Evolutionary conservation across 1,140 invertebrate genomes (phyloP).

Genomic region (Procambarus virginalis): DNA sequence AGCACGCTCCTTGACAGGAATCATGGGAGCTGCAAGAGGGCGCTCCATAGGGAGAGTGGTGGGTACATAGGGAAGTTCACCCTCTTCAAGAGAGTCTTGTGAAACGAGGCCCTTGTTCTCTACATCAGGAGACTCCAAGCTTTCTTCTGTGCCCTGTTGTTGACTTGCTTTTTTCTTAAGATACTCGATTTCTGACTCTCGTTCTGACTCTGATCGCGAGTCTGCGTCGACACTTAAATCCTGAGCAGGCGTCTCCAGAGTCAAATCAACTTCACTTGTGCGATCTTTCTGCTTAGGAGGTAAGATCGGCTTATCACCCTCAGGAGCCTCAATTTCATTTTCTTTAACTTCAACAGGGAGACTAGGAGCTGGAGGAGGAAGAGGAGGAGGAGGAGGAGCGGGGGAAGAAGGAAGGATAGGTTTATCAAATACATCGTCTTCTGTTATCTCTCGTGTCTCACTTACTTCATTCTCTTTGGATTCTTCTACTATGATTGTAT

Average conservation of each 20-base stretch:
- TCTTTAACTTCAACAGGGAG: constrained; percentile 10
- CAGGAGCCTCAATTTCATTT: constrained; percentile 7
- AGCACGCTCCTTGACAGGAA: constrained; percentile 85
- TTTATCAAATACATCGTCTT: constrained; percentile 60
- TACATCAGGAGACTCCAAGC: constrained; percentile 63
- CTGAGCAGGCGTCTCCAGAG: constrained; percentile 2
- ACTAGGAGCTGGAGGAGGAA: background rate
- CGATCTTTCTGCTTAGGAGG: constrained; percentile 59
- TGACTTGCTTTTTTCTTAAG: constrained; percentile 74
- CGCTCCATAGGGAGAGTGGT: constrained; percentile 89
- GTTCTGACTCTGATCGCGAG: constrained; percentile 87
- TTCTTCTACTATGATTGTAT: constrained; percentile 18
- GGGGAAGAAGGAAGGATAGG: background rate
- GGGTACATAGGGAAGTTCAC: constrained; percentile 89
- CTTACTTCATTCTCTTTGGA: background rate
- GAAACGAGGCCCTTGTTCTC: constrained; percentile 82
- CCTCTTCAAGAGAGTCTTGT: constrained; percentile 88
- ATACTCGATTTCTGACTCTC: constrained; percentile 81
- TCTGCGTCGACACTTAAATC: constrained; percentile 76
- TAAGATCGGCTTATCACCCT: constrained; percentile 29
- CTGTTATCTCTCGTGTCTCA: constrained; percentile 39
- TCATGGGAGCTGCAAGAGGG: constrained; percentile 85
- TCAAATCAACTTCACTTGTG: constrained; percentile 43
- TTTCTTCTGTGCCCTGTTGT: constrained; percentile 46
- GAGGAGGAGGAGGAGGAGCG: background rate